phyloP scores from a whole-genome alignment of 2,797 vertebrate species.

The Cuniculus paca region DNA sequence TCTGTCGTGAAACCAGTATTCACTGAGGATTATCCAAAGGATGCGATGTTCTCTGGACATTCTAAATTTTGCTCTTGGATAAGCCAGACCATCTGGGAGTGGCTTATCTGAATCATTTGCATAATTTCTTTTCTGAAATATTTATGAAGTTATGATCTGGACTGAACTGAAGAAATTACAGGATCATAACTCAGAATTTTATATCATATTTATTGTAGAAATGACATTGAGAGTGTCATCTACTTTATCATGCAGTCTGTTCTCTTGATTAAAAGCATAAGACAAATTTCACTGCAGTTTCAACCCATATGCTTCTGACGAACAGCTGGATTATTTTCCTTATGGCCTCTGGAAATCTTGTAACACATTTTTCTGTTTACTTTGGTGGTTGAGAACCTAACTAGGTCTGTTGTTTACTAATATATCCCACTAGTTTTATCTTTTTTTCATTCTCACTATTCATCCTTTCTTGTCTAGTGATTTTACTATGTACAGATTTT shows the following conservation, averaged over 20 bases:
- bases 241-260: conserved; percentile 49
- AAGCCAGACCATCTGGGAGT: conserved; percentile 70
- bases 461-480: neutral
- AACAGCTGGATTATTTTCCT: conserved; percentile 47
- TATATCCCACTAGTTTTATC: neutral
- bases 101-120: conserved; percentile 72
- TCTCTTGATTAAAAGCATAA: conserved; percentile 70
- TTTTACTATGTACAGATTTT: conserved; percentile 26
- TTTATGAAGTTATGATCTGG: conserved; percentile 71
- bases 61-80: conserved; percentile 68
- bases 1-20: conserved; percentile 65
- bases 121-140: conserved; percentile 75
- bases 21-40: conserved; percentile 60
- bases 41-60: conserved; percentile 47
- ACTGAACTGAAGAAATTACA: conserved; percentile 65
- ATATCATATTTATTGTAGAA: conserved; percentile 63
- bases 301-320: neutral
- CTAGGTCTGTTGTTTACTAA: neutral
- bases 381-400: neutral
- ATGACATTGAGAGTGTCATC: conserved; percentile 60
- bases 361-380: conserved; percentile 33
- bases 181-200: conserved; percentile 64
- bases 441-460: neutral
- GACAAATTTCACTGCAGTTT: conserved; percentile 34
- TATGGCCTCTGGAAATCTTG: conserved; percentile 23